These are phyloP conservation scores for Aptenodytes forsteri DNA, from an alignment of 2,113 vertebrate species.

Conservation along the genomic window DNA sequence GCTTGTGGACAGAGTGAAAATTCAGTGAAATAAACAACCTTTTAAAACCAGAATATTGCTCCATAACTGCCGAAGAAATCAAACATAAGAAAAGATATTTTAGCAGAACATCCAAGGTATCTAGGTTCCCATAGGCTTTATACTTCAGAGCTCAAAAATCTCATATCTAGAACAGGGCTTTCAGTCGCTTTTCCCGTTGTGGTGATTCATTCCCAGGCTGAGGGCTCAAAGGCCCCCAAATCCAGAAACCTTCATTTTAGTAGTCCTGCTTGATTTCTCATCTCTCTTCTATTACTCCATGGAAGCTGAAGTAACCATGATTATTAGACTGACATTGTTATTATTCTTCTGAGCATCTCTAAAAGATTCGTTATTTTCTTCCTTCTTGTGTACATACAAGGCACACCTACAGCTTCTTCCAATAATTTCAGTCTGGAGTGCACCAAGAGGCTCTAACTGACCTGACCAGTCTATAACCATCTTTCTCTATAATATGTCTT, in stretches of 20 bases:
- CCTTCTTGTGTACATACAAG: neutral
- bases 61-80: neutral
- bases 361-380: neutral
- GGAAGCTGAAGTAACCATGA: neutral
- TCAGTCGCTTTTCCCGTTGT: neutral
- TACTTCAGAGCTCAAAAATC: neutral
- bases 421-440: neutral
- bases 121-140: neutral
- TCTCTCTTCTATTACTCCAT: neutral
- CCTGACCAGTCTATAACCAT: neutral
- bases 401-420: neutral
- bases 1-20: neutral
- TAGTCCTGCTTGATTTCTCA: neutral
- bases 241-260: neutral
- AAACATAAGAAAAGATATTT: neutral
- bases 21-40: neutral
- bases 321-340: neutral
- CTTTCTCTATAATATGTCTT: neutral
- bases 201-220: neutral
- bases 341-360: neutral
- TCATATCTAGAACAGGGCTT: neutral
- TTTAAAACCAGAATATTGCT: neutral
- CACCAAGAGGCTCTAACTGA: neutral
- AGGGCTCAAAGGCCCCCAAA: neutral
- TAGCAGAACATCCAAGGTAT: neutral